A percentile compares a stretch with the other conserved stretches of the same genome.
Conservation (phyloP, 2,113 vertebrate genomes). For the Hydrochoerus hydrochaeris region DNA sequence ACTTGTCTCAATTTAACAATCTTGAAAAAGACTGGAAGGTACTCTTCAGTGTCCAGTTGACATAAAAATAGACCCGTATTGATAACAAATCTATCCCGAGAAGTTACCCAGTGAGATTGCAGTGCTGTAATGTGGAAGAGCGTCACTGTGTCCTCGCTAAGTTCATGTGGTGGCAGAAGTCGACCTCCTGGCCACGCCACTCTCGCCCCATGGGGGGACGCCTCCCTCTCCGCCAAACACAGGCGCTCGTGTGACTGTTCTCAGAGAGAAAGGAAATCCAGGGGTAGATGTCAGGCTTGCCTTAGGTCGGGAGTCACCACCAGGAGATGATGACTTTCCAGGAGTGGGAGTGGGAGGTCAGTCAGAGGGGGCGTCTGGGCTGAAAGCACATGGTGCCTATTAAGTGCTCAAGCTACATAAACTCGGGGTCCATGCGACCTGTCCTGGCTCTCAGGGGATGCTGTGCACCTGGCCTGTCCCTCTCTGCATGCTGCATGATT, state of each 20-base stretch:
- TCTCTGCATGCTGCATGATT: neutral
- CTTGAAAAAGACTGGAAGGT: conserved; percentile 90
- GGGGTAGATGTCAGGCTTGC: neutral
- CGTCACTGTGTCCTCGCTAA: conserved; percentile 49
- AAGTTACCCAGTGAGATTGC: conserved; percentile 86
- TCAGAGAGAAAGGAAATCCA: neutral
- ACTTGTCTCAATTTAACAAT: conserved; percentile 86
- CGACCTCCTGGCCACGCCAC: conserved; percentile 58
- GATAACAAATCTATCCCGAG: conserved; percentile 89
- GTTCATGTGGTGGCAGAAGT: conserved; percentile 43
- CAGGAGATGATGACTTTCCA: neutral
- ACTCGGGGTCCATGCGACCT: neutral
- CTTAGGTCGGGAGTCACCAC: neutral
- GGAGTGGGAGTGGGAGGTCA: neutral
- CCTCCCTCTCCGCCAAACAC: neutral
- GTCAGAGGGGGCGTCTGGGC: neutral
- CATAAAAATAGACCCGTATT: conserved; percentile 94
- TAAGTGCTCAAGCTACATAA: neutral
- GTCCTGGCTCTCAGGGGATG: neutral
- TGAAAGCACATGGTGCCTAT: neutral
- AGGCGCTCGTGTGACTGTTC: neutral
- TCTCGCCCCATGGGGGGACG: neutral
- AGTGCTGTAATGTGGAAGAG: conserved; percentile 74
- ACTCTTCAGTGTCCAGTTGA: conserved; percentile 90
- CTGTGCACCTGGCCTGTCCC: neutral